These are phyloP conservation scores for Ariopsis seemanni DNA, from an alignment of 2,113 vertebrate genomes.

Conservation along the genomic window DNA sequence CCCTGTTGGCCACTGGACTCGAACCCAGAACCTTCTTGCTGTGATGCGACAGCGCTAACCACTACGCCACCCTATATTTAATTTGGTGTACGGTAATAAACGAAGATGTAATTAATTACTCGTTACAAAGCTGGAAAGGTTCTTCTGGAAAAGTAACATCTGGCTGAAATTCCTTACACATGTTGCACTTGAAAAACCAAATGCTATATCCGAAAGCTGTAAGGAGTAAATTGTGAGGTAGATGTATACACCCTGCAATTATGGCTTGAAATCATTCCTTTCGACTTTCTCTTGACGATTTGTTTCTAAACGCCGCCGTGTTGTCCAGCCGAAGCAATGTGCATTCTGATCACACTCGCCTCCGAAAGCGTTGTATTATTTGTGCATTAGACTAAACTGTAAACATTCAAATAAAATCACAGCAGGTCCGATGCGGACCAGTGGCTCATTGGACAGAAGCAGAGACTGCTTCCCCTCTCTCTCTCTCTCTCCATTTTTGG, in stretches of 20 bases:
- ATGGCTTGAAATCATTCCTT: not conserved
- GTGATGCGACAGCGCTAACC: no score
- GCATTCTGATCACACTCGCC: slow-evolving; percentile 28
- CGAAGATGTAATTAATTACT: not conserved
- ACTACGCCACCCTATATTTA: no score
- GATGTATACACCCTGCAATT: not conserved
- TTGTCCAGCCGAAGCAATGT: not conserved
- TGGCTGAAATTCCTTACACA: not conserved
- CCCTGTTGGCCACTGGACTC: no score
- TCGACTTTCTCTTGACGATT: not conserved
- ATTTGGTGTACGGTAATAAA: not conserved
- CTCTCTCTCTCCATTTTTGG: slow-evolving; percentile 71
- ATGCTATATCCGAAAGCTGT: not conserved
- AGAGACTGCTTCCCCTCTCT: slow-evolving; percentile 72
- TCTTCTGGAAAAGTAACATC: not conserved
- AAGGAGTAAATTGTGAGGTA: not conserved
- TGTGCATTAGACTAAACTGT: slow-evolving; percentile 80
- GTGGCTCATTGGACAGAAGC: slow-evolving; percentile 80
- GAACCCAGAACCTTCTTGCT: no score
- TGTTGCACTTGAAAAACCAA: not conserved
- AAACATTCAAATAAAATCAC: slow-evolving; percentile 83
- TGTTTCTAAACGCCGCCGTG: not conserved
- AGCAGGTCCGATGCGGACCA: slow-evolving; percentile 81
- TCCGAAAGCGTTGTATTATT: slow-evolving; percentile 56
- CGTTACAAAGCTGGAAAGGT: not conserved